phyloP scores from a whole-genome alignment of 2,888 invertebrate genomes.

The Desoria tigrina region DNA sequence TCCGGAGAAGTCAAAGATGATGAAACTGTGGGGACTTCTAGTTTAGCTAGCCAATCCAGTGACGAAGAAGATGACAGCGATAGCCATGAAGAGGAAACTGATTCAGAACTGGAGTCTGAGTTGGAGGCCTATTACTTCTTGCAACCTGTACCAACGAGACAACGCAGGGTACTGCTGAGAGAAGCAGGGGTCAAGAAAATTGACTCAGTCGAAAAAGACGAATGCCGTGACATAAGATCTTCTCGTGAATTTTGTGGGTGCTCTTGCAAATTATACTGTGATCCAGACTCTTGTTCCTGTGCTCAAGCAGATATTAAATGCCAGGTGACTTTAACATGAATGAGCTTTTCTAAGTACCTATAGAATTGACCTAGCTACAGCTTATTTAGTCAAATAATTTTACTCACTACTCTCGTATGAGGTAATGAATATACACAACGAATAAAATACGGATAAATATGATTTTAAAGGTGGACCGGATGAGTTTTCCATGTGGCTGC shows the following conservation, averaged over 20 bases:
- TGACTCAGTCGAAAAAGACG: constrained; percentile 88
- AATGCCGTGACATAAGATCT: constrained; percentile 86
- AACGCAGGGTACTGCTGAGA: constrained; percentile 80
- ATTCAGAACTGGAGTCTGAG: constrained; percentile 75
- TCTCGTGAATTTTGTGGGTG: constrained; percentile 93
- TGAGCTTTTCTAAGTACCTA: neutral
- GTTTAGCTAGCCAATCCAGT: constrained; percentile 61
- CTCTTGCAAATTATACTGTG: constrained; percentile 87
- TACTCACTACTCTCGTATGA: neutral
- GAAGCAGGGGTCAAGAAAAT: constrained; percentile 94
- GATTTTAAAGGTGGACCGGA: constrained; percentile 73
- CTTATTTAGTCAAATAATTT: too few relatives aligned
- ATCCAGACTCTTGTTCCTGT: constrained; percentile 93
- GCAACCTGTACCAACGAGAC: constrained; percentile 87
- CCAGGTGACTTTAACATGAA: constrained; percentile 63
- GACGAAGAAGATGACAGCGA: constrained; percentile 83
- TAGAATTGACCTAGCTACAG: constrained; percentile 1
- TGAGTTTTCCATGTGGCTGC: constrained; percentile 96
- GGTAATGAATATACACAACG: neutral
- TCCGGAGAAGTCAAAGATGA: constrained; percentile 28
- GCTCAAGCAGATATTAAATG: constrained; percentile 94
- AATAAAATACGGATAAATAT: constrained; percentile 15
- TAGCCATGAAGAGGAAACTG: constrained; percentile 67
- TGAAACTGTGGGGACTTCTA: constrained; percentile 27
- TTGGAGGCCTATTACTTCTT: constrained; percentile 86